phyloP scores from a whole-genome alignment of 1,140 invertebrate species.

The Brachionus koreanus region DNA sequence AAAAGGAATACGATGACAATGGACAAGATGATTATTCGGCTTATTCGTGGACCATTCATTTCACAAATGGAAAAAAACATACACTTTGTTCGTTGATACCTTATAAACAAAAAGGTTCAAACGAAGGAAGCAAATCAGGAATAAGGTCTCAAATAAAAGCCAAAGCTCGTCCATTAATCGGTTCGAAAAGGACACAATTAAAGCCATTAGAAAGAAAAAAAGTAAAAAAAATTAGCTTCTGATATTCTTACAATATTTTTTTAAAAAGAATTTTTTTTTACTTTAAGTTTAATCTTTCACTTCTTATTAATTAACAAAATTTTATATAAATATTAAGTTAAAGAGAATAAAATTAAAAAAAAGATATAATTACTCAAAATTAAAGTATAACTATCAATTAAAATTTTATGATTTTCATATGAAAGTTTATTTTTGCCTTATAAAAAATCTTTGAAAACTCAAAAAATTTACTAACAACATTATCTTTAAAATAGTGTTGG shows the following conservation, averaged over 20 bases:
- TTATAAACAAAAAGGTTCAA: background rate
- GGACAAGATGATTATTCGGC: constrained; percentile 15
- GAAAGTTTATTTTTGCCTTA: too few relatives aligned
- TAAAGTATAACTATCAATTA: too few relatives aligned
- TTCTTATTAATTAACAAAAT: too few relatives aligned
- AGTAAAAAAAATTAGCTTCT: background rate
- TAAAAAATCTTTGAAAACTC: too few relatives aligned
- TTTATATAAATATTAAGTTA: too few relatives aligned
- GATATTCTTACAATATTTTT: background rate
- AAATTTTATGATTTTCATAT: too few relatives aligned
- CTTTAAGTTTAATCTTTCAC: too few relatives aligned
- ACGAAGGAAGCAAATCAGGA: background rate
- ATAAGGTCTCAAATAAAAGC: background rate
- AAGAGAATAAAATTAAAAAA: too few relatives aligned
- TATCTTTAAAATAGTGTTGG: too few relatives aligned
- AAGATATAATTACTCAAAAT: too few relatives aligned
- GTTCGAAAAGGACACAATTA: background rate
- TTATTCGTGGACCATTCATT: constrained; percentile 41
- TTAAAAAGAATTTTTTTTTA: background rate
- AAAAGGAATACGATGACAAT: constrained; percentile 42
- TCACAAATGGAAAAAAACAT: constrained; percentile 36
- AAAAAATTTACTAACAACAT: too few relatives aligned
- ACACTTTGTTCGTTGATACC: constrained; percentile 31
- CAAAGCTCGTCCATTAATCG: background rate
- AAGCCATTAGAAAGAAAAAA: constrained; percentile 19